Conservation (phyloP, 2,797 vertebrate genomes). For the Hypotaenidia okinawae region DNA sequence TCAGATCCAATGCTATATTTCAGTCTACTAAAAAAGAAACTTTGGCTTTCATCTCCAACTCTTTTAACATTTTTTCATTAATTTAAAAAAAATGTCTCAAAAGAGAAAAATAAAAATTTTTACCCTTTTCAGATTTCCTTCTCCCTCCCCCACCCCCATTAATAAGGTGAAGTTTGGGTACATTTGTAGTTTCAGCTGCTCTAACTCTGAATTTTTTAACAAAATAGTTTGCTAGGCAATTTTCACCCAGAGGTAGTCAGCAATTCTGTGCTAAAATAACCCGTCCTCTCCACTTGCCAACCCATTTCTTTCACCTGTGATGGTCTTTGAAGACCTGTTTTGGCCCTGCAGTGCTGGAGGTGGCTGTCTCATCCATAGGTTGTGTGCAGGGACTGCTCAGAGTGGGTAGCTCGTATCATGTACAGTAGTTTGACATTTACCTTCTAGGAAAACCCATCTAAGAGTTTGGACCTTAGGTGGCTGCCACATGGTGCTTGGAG, state of each 20-base stretch:
- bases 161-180: background rate
- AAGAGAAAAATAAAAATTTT: background rate
- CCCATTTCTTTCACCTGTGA: background rate
- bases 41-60: background rate
- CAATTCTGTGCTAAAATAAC: background rate
- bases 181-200: background rate
- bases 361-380: background rate
- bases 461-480: background rate
- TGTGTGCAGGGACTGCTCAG: background rate
- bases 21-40: background rate
- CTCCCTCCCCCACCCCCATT: background rate
- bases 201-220: background rate
- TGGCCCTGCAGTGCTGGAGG: background rate
- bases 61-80: background rate
- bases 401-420: background rate
- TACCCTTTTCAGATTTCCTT: background rate
- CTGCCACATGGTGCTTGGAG: background rate
- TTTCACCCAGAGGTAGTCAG: background rate
- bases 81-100: background rate
- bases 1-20: background rate
- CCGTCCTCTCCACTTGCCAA: background rate
- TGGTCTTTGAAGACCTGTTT: background rate
- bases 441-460: background rate
- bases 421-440: background rate
- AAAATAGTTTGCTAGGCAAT: background rate